Evolutionary conservation across 2,888 invertebrate species (phyloP), one percentile per base, ranked within the genome.

Genomic region (Biston betularia): DNA sequence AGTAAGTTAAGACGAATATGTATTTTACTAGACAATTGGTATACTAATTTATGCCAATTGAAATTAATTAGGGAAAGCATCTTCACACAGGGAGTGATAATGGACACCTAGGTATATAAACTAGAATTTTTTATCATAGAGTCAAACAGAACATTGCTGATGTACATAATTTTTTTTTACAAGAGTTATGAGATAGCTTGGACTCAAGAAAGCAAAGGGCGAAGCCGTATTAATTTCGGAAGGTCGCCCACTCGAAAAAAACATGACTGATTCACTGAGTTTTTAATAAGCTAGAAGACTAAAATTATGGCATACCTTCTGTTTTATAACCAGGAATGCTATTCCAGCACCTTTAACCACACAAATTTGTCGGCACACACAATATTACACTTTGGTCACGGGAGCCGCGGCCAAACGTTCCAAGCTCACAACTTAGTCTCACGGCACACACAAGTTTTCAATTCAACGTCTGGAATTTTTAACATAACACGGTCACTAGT

Each of bases 331-430:
- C 84, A 83, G 77, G 67, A 80, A 85, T 81, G 84, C 81, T 81
- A 80, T 79, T 81, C 81, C 79, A 82, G 82, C 85, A 82, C 86
- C 77, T 83, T 81, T 83, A 82, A 78, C 84, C 88, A 88, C 90
- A 90, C 84, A 85, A 85, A 87, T 77, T 87, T 76, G 80, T 85
- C 82, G 76, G 80, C 86, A 90, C 89, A 83, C 89, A 91, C 89
- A 85, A 86, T 81, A 77, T 84, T 78, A 81, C 83, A 85, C 87
- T 85, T 76, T 78, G 76, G 79, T 83, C 83, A 82, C 78, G 81
- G 82, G 80, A 80, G 79, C 81, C 79, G 80, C 80, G 79, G 81
- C 79, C 79, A 84, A 81, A 80, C 77, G 83, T 84, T 80, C 33
- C 82, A 76, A 81, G 82, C 66, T 42, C 57, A 57, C 40, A 65